Evolutionary conservation across 2,113 vertebrate species (phyloP), one percentile per base, ranked within the genome.

Genomic region (Brachyhypopomus gauderio): DNA sequence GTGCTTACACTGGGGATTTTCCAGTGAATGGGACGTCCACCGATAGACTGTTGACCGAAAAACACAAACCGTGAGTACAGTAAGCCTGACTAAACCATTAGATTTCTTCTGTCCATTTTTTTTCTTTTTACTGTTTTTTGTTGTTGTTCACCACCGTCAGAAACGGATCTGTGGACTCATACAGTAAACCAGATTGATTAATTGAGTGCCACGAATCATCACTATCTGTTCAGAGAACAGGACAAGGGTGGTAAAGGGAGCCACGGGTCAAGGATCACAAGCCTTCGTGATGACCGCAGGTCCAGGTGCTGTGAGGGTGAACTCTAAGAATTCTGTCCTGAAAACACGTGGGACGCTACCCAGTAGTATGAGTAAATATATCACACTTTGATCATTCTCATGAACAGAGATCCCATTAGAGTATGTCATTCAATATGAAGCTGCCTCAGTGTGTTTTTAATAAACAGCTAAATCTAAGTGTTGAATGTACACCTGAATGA

Each of bases 31-130:
- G 77, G 66, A 62, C 72, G 64, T 75, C 75, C 66, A 83, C 64
- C 56, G 41, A 30, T 17, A 67, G 64, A 69, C 82, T 84, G 72
- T 66, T 78, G 34, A 78, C 78, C 81, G 34, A 84, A 81, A 82
- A 75, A 84, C 75, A 79, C 79, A 84, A 78, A 80, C 45, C 16
- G 22, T 77, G 72, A 75, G 63, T 30, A 73, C 58, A 63, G 25
- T 36, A 41, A 41, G 7, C 6, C 5, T 38, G 3, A 41, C 66
- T 3, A 70, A n/a, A 20, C 34, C 20, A 16, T 70, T n/a, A 70
- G 17, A 19, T 38, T 22, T 23, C 41, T 60, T 60, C 8, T 55
- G 52, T 20, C n/a, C 8, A 1, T 22, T 20, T 4, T 60, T 58
- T 58, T 16, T 58, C 4, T 58, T 67, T 38, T 1, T 8, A 52